These are phyloP conservation scores for Odontesthes bonariensis DNA, from an alignment of 2,113 vertebrate genomes.

Conservation along the genomic window DNA sequence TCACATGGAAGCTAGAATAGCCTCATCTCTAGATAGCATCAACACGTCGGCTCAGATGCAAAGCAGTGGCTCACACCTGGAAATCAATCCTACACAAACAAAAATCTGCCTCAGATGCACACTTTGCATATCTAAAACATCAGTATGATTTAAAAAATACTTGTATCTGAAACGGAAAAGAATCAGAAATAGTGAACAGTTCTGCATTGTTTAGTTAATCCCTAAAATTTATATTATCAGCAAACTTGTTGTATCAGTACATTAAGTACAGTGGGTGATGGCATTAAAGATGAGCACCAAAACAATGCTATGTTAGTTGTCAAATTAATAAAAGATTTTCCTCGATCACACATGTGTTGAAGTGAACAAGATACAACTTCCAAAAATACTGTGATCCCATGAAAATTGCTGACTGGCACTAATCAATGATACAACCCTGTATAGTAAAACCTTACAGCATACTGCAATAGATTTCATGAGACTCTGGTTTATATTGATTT, in stretches of 20 bases:
- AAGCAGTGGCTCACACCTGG: too few relatives aligned
- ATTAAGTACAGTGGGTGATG: too few relatives aligned
- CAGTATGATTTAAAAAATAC: too few relatives aligned
- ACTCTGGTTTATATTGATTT: slow-evolving; percentile 3
- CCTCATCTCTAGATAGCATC: background rate
- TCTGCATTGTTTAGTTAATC: too few relatives aligned
- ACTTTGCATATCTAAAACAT: too few relatives aligned
- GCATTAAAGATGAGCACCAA: background rate
- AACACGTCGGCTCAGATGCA: too few relatives aligned
- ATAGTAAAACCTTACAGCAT: background rate
- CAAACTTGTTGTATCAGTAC: background rate
- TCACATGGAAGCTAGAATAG: background rate
- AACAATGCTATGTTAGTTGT: background rate
- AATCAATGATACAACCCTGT: background rate
- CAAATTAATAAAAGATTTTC: background rate
- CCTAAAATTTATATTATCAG: too few relatives aligned
- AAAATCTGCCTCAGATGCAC: too few relatives aligned
- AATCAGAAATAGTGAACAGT: too few relatives aligned
- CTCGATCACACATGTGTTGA: too few relatives aligned
- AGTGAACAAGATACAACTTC: background rate
- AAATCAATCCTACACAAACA: too few relatives aligned
- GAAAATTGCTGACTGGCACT: background rate
- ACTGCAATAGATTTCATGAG: background rate
- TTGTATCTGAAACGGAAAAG: too few relatives aligned
- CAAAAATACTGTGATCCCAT: background rate